A percentile compares a stretch with the other conserved stretches of the same genome.
phyloP scores from a whole-genome alignment of 1,140 invertebrate genomes.

The Leptestheria dahalacensis region DNA sequence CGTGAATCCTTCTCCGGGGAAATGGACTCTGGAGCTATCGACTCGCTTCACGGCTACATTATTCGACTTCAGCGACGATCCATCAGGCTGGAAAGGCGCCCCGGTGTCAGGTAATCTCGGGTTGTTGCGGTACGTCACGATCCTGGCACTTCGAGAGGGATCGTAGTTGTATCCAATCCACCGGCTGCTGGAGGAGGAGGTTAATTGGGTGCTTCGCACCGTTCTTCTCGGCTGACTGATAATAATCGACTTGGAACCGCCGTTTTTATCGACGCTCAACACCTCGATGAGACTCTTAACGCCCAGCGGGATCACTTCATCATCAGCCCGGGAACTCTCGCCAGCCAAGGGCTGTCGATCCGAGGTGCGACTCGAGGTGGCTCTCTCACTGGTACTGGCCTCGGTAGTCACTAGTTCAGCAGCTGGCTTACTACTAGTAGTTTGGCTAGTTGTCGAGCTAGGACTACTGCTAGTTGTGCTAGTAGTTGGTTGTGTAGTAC shows the following conservation, averaged over 20 bases:
- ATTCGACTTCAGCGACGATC: background rate
- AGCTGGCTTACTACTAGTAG: background rate
- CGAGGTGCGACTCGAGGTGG: background rate
- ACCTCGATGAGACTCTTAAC: constrained; percentile 9
- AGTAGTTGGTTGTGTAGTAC: background rate
- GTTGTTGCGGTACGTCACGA: background rate
- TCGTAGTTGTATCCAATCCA: constrained; percentile 12
- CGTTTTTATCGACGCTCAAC: background rate
- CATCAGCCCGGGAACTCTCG: background rate
- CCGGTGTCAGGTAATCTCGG: background rate
- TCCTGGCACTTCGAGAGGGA: background rate
- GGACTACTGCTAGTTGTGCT: background rate
- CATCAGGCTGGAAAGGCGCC: background rate
- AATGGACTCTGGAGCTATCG: background rate
- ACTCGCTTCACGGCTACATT: background rate
- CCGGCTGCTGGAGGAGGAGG: background rate
- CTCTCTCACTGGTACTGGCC: background rate
- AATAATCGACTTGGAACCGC: constrained; percentile 12
- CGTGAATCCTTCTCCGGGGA: background rate
- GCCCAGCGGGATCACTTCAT: constrained; percentile 5
- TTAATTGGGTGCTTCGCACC: background rate
- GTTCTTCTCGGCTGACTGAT: constrained; percentile 7
- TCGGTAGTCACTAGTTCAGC: background rate
- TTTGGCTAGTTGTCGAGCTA: background rate
- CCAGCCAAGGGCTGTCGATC: background rate